Conservation (phyloP, 2,888 invertebrate genomes). For the Venusia cambrica region DNA sequence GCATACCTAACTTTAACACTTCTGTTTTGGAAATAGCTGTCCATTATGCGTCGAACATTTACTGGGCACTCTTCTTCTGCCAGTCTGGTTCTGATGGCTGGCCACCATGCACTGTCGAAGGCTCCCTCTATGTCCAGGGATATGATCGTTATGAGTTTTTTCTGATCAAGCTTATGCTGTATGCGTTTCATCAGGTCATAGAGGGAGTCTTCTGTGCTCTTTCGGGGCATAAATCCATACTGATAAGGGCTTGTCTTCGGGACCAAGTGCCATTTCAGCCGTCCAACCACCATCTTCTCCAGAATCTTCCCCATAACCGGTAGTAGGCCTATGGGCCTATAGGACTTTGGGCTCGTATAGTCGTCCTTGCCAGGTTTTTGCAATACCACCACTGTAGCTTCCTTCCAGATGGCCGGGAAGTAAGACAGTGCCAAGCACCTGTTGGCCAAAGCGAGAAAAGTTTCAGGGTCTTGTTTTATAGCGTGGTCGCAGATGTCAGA, state of each 20-base stretch:
- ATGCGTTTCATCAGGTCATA: constrained; percentile 3
- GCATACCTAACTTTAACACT: not conserved
- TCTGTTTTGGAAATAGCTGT: not conserved
- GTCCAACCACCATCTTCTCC: constrained; percentile 1
- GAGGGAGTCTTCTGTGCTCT: constrained; percentile 13
- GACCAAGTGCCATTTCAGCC: constrained; percentile 4
- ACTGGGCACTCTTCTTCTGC: constrained; percentile 4
- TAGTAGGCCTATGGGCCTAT: constrained; percentile 30
- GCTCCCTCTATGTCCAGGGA: constrained; percentile 1
- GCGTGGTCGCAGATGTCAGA: constrained; percentile 21
- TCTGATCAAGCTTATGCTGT: not conserved
- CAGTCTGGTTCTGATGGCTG: too few species aligned
- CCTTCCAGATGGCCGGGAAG: constrained; percentile 23
- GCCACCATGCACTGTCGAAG: too few species aligned
- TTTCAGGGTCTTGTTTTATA: constrained; percentile 15
- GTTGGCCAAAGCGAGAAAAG: constrained; percentile 9
- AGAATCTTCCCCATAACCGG: constrained; percentile 25
- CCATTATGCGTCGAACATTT: not conserved
- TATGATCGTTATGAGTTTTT: constrained; percentile 1
- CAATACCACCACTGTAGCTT: constrained; percentile 7
- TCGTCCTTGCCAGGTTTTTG: constrained; percentile 2
- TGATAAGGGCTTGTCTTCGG: constrained; percentile 3
- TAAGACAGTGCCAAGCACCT: constrained; percentile 22
- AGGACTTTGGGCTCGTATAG: constrained; percentile 24
- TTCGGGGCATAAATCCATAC: constrained; percentile 3